Conservation (phyloP, 2,888 invertebrate species). For the Priocnemis perturbator region DNA sequence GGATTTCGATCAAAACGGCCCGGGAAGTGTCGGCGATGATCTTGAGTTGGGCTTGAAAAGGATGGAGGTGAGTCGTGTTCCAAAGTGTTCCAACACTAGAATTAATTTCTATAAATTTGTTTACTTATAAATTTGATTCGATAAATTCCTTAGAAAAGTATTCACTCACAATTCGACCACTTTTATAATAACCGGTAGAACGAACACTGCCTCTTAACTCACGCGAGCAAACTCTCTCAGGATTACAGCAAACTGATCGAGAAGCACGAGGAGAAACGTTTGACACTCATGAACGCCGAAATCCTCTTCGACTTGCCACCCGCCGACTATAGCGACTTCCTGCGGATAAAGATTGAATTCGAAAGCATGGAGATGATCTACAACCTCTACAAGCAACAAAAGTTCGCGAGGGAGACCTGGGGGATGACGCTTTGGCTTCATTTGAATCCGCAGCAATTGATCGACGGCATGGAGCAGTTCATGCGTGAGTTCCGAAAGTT, state of each 20-base stretch:
- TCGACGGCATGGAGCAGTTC: conserved; percentile 91
- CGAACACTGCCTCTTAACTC: no score
- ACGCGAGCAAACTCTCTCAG: conserved; percentile 71
- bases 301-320: conserved; percentile 91
- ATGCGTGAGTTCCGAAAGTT: conserved; percentile 87
- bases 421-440: conserved; percentile 92
- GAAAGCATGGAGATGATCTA: conserved; percentile 84
- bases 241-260: conserved; percentile 82
- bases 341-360: conserved; percentile 80
- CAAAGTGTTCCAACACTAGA: no score
- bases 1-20: conserved; percentile 86
- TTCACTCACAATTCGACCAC: no score
- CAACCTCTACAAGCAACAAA: conserved; percentile 87
- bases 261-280: conserved; percentile 81
- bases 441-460: conserved; percentile 87
- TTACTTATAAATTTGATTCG: no score
- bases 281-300: conserved; percentile 84
- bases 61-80: conserved; percentile 82
- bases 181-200: no score
- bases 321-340: conserved; percentile 87
- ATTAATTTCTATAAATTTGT: no score
- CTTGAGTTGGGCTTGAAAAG: conserved; percentile 84
- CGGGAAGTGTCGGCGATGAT: conserved; percentile 86
- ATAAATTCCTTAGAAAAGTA: no score
- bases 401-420: conserved; percentile 87